Base-by-base conservation (phyloP, 2,888 invertebrate genomes). In the Clunio marinus region DNA sequence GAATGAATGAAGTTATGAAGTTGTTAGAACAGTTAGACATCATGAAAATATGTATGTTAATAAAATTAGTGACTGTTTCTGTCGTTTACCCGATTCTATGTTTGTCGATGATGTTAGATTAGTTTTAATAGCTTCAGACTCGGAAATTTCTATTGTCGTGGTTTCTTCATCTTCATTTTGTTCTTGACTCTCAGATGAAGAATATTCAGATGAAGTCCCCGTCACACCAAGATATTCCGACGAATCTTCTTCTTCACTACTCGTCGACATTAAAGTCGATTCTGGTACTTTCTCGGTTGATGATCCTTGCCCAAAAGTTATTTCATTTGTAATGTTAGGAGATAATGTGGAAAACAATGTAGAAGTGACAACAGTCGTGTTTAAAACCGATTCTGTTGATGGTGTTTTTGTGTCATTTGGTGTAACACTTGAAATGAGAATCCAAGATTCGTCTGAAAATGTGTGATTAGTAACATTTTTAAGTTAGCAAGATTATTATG, bases 351-450 rank as follows among this genome's bases (percentile, higher is more conserved):
- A 27, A 10, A 13, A n/a, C 8, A 51, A 5, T 3, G 63, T 24
- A 4, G 25, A 8, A 15, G 27, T 5, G 37, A 37, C 60, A 15
- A 22, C 20, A 17, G 41, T 41, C n/a, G 41, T 41, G 2, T 41
- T 15, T 10, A 41, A n/a, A 41, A n/a, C 15, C 8, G 32, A 32
- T 32, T 32, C 32, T 15, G 22, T 66, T 28, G 66, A 51, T 24
- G 62, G 24, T 24, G 20, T n/a, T 55, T 51, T 66, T 20, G 13
- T 17, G n/a, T 66, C 55, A 15, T 32, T 13, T 0, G 76, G 76
- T 28, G 71, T 71, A 35, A 75, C 73, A 20, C 76, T 77, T 66
- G 76, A 73, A 28, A 77, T 71, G 60, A 76, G 75, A 20, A 77
- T 72, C 79, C 78, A 79, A 25, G 45, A 22, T 20, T 63, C 63